These are phyloP conservation scores for Antrozous pallidus DNA, from an alignment of 2,797 vertebrate species.

Conservation along the genomic window DNA sequence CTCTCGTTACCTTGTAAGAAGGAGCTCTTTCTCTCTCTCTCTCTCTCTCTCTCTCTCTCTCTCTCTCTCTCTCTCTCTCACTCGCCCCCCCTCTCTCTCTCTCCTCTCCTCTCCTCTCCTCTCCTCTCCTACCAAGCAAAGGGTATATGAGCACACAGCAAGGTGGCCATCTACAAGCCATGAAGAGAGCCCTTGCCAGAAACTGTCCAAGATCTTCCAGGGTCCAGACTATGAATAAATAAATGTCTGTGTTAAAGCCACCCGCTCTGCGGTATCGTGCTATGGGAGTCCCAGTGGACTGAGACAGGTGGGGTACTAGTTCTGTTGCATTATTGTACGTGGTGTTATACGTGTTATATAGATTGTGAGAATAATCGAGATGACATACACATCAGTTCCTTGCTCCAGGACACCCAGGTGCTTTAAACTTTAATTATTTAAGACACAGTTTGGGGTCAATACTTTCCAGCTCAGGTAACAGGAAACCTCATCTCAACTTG, in stretches of 20 bases:
- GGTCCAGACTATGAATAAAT: neutral
- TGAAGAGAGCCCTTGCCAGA: neutral
- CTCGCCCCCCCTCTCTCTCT: no score
- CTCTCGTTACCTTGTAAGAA: neutral
- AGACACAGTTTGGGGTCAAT: neutral
- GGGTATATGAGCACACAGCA: rapidly evolving
- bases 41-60: neutral
- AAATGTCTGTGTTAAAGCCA: neutral
- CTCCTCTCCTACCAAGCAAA: neutral
- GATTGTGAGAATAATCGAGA: neutral
- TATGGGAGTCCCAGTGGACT: neutral
- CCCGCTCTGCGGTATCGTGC: neutral
- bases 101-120: neutral
- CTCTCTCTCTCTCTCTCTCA: no score
- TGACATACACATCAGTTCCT: neutral
- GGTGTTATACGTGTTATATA: neutral
- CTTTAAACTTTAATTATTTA: constrained; percentile 32
- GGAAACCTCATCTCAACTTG: neutral
- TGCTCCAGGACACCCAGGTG: neutral
- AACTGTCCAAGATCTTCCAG: neutral
- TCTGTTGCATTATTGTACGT: no score
- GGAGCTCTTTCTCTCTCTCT: neutral
- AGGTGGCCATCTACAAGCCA: rapidly evolving
- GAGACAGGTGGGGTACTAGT: neutral
- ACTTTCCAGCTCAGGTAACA: neutral